Percentiles rank a stretch among this genome's conserved stretches.
Conservation (phyloP, 2,113 vertebrate genomes). For the Nycticryphes semicollaris region DNA sequence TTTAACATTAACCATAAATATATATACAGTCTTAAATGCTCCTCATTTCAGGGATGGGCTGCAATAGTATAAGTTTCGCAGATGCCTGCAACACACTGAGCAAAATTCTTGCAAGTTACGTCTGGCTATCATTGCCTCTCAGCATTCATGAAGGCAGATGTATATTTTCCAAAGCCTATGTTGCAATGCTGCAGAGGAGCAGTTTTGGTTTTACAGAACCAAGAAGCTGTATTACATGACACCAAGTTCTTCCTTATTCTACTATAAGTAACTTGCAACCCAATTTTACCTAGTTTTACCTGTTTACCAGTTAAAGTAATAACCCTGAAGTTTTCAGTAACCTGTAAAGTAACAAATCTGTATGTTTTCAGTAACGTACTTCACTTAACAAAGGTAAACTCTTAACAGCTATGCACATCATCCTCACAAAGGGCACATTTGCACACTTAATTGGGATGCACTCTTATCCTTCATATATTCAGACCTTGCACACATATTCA, state of each 20-base stretch:
- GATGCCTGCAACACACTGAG: not conserved
- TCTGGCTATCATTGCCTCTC: not conserved
- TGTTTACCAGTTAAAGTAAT: not conserved
- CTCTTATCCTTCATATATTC: not conserved
- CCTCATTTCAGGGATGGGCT: not conserved
- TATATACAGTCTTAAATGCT: not conserved
- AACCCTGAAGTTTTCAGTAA: not conserved
- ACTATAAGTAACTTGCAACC: not conserved
- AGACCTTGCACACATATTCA: not conserved
- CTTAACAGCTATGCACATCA: not conserved
- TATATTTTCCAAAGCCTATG: not conserved
- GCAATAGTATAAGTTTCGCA: not conserved
- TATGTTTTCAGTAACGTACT: not conserved
- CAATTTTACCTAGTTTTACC: not conserved
- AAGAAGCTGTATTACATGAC: not conserved
- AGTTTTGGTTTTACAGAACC: not conserved
- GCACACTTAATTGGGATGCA: not conserved
- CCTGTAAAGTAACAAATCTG: not conserved
- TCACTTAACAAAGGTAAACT: not conserved
- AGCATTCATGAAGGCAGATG: not conserved
- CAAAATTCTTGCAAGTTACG: not conserved
- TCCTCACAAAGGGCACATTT: not conserved
- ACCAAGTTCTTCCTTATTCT: not conserved
- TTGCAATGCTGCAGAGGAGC: not conserved
- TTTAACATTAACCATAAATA: slow-evolving; percentile 18